Conservation (phyloP, 2,113 vertebrate species). For the Eupsittula cactorum region DNA sequence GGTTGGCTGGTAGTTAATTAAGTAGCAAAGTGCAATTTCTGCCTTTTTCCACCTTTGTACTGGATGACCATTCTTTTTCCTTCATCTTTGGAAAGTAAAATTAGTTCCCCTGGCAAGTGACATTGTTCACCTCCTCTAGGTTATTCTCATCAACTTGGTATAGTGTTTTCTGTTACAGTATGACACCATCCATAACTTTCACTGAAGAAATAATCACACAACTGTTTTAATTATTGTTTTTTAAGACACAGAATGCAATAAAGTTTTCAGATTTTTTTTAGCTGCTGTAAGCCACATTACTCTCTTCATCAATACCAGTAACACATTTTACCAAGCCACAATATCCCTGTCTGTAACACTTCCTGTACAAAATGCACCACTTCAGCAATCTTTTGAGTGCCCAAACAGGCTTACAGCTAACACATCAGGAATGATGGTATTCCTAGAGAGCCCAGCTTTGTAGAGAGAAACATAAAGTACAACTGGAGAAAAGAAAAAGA, state of each 20-base stretch:
- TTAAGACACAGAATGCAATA: neutral
- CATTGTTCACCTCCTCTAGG: neutral
- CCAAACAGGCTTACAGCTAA: neutral
- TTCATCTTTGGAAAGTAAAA: conserved; percentile 27
- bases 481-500: neutral
- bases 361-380: neutral
- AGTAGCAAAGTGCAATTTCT: conserved; percentile 23
- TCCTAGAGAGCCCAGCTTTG: neutral
- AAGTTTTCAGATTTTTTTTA: neutral
- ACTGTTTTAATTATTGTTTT: neutral
- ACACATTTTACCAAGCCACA: neutral
- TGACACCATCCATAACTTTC: neutral
- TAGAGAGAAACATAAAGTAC: neutral
- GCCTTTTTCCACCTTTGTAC: conserved; percentile 6
- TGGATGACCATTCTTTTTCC: conserved; percentile 3
- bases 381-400: neutral
- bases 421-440: accelerated
- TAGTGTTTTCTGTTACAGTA: neutral
- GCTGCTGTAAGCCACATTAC: neutral
- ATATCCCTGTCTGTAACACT: neutral
- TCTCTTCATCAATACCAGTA: neutral
- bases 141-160: conserved; percentile 30
- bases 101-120: conserved; percentile 21
- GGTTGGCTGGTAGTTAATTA: conserved; percentile 34
- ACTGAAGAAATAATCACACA: neutral